phyloP scores from a whole-genome alignment of 2,888 invertebrate genomes.

The Neoaliturus tenellus region DNA sequence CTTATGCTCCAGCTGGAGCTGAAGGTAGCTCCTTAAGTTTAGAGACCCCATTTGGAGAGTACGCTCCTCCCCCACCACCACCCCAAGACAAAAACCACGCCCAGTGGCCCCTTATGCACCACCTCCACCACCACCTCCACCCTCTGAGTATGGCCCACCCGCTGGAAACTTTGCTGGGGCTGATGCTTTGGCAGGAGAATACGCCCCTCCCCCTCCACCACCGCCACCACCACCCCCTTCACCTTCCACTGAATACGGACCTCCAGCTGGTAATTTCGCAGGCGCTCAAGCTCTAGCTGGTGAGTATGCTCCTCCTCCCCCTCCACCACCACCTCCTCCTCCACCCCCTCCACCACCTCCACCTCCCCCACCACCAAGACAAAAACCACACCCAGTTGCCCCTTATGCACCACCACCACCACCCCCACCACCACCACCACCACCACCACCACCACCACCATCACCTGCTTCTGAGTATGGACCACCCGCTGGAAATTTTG shows the following conservation, averaged over 20 bases:
- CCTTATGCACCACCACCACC: constrained; percentile 1
- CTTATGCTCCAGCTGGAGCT: not conserved
- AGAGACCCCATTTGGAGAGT: not conserved
- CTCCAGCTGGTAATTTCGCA: constrained; percentile 5
- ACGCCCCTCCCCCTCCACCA: not conserved
- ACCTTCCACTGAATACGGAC: not conserved
- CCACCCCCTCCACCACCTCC: not conserved
- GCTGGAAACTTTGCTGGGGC: not conserved
- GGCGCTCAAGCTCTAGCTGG: not conserved
- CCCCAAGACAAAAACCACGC: no score
- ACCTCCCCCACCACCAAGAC: constrained; percentile 38
- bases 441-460: constrained; percentile 17
- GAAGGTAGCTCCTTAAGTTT: not conserved
- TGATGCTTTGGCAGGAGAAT: not conserved
- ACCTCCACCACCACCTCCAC: not conserved
- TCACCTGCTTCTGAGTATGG: not conserved
- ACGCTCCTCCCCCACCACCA: not conserved
- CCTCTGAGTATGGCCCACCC: not conserved
- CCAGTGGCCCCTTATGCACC: not conserved
- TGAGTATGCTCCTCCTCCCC: not conserved
- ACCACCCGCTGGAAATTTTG: constrained; percentile 8
- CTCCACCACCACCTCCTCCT: not conserved
- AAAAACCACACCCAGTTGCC: not conserved
- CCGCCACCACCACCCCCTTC: not conserved
- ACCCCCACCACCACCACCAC: constrained; percentile 23